Base-by-base conservation (phyloP, 1,140 invertebrate genomes). In the Lanistes nyassanus region DNA sequence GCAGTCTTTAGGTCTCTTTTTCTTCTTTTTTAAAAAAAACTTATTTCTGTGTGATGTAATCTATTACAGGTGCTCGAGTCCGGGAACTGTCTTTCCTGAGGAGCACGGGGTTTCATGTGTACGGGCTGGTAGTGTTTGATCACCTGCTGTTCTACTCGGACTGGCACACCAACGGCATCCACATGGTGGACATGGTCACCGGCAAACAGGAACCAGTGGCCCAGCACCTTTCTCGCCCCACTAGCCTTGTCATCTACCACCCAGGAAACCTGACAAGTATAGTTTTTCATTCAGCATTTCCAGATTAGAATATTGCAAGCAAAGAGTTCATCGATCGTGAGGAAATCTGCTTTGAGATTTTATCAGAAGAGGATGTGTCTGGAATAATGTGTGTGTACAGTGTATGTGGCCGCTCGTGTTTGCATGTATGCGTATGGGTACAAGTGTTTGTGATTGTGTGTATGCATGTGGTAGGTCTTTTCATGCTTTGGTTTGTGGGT, bases 141-240 rank as follows among this genome's bases (percentile, higher is more conserved):
- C 75, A 79, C n/a, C 74, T 80, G 9, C 66, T 82, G 13, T 81
- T 83, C 69, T 82, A 80, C 71, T 79, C 81, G 5, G 79, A 81
- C 39, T 83, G 81, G 81, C 71, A 68, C 72, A 79, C 73, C 11
- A 71, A 76, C 36, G 77, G 79, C 26, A 66, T 82, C 26, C 70
- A 80, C 69, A 81, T 82, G 81, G 79, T 82, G 55, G 79, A 82
- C 77, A 74, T 81, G 74, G 56, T 77, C 4, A 83, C 82, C 9
- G 79, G 80, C 13, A 64, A 77, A 13, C 73, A 69, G 21, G 77
- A 78, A n/a, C 66, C 76, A 13, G 36, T 83, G 23, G 76, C 73
- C 6, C 36, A 66, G 16, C 76, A 83, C 53, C 60, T 83, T 0
- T 76, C 76, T 42, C 55, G 81, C 62, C 82, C 82, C n/a, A 80